Base-by-base conservation (phyloP, 2,888 invertebrate species). In the Eubasilissa splendida region DNA sequence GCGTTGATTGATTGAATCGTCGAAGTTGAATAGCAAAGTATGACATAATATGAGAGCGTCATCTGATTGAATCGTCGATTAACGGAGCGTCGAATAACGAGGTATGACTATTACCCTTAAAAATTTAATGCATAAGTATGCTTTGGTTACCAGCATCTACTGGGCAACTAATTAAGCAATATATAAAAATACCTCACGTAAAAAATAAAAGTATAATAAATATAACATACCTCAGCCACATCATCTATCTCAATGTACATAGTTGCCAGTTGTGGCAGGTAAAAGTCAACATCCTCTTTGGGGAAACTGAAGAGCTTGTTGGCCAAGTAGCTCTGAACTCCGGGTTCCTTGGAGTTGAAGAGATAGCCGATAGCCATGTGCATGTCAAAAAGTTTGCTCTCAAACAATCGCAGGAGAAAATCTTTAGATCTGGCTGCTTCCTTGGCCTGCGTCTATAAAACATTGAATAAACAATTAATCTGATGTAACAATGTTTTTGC, bases 241-340 rank as follows among this genome's bases (percentile, higher is more conserved):
- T 99, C 99, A 86, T 96, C 96, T 94, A 98, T 97, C 91, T 99
- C 98, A 89, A 99, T 96, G 88, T 99, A 99, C 97, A 99, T 97
- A 86, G 97, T 97, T 86, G 99, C 95, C 86, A 99, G 90, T 90
- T 99, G 99, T 71, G 99, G 99, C 87, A 99, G 93, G 90, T 99
- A 99, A 88, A 99, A 97, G 91, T 99, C 99, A 84, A 99, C 97
- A 85, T 98, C 97, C 84, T 92, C 92, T 88, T 96, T 93, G 53
- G 95, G 94, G 89, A 99, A 99, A 88, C 96, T 97, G 90, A 99
- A 99, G 90, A 99, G 94, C 89, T 97, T 96, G 91, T 99, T 99
- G 84, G 97, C 99, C 87, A 99, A 95, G 90, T 99, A 99, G 86
- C 96, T 96, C 87, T 99, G 96, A 84, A 99, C 99, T 83, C 99